Evolutionary conservation across 2,888 invertebrate genomes (phyloP), one percentile per base, ranked within the genome.

Genomic region (Mycalesis mineus): DNA sequence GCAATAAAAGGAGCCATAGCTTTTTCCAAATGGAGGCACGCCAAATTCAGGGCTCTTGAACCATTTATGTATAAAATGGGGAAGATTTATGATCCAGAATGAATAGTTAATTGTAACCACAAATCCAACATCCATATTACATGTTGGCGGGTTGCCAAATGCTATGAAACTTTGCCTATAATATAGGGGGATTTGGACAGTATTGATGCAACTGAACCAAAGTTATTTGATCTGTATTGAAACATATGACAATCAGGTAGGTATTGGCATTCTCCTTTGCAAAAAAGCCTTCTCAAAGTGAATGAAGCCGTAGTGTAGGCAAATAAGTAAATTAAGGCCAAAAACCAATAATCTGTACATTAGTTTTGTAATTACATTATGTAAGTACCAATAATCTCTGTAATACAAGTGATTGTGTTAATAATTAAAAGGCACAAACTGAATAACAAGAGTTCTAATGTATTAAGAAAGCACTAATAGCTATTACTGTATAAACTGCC

Each of bases 21-120:
- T 40, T 49, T 47, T 53, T 57, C 17, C 17, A 57, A 52, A 55
- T 58, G 58, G 61, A 62, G 33, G 57, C 50, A 61, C 45, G 60
- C 57, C 48, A 60, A 59, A 63, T 58, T 57, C 57, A 58, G 61
- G 61, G 59, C 57, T 63, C 60, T 55, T 58, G 55, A 52, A 61
- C 65, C 65, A 65, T 68, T 69, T 69, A 66, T 65, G 67, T 66
- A 83, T 80, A 80, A 80, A 74, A 81, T 80, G 77, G 72, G 78
- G 75, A 80, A 62, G 79, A 84, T 84, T 82, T 83, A 84, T 79
- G 67, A 70, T 73, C 74, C 69, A 78, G 77, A 80, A 82, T 80
- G 81, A 82, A 80, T 82, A 78, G 78, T 82, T 83, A 82, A 81
- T 80, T 76, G 77, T 63, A 70, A 71, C 71, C 73, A 72, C 76